Evolutionary conservation across 30 jellyfish, hydroid and myxozoan species (phyloP).

Genomic region (Aurelia coerulea): DNA sequence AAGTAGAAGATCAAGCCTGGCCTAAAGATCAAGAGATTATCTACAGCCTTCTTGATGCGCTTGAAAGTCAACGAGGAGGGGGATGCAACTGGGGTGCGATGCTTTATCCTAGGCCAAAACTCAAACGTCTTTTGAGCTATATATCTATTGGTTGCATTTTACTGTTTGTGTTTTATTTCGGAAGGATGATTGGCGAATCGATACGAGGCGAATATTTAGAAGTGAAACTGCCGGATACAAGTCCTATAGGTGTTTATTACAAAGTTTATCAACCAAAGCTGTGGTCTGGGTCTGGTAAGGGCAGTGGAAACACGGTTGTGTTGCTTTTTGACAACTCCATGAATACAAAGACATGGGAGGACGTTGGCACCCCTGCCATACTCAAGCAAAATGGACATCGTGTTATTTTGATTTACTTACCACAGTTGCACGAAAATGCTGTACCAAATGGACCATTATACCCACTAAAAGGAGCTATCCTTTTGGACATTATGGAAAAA

Average conservation of each 20-base stretch:
- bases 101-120: too few relatives aligned
- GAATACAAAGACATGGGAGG: slow-evolving; percentile 59
- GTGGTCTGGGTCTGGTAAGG: neutral
- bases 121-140: too few relatives aligned
- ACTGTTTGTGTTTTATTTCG: too few relatives aligned
- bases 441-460: slow-evolving; percentile 10
- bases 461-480: slow-evolving; percentile 58
- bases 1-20: too few relatives aligned
- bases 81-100: too few relatives aligned
- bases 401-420: slow-evolving; percentile 44
- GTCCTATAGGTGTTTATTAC: slow-evolving; percentile 8
- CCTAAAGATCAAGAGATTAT: too few relatives aligned
- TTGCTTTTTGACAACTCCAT: slow-evolving; percentile 23
- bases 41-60: too few relatives aligned
- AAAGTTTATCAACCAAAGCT: neutral
- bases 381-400: slow-evolving; percentile 59
- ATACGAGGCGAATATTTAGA: slow-evolving; percentile 2
- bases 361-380: slow-evolving; percentile 39
- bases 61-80: too few relatives aligned
- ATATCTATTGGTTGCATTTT: too few relatives aligned
- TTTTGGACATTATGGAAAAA: slow-evolving; percentile 34
- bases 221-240: slow-evolving; percentile 1
- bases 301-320: slow-evolving; percentile 28
- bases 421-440: neutral
- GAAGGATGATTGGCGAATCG: neutral